Conservation (phyloP, 2,888 invertebrate genomes). For the Carterocephalus palaemon region DNA sequence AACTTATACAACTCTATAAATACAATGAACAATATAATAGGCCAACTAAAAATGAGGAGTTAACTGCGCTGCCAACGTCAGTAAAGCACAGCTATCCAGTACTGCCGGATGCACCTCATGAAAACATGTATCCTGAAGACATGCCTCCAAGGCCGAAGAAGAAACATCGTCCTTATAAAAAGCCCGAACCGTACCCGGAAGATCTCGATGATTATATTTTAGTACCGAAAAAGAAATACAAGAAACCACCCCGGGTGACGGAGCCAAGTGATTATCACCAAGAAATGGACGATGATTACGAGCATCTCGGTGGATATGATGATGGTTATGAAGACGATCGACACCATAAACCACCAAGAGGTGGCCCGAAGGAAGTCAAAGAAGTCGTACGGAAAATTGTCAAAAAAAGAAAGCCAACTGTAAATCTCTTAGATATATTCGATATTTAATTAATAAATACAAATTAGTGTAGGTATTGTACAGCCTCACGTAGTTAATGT, state of each 20-base stretch:
- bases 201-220: constrained; percentile 63
- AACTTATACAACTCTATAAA: constrained; percentile 47
- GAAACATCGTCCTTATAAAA: constrained; percentile 55
- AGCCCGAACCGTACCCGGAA: constrained; percentile 49
- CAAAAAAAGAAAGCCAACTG: constrained; percentile 60
- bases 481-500: constrained; percentile 14
- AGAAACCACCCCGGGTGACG: constrained; percentile 46
- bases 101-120: constrained; percentile 50
- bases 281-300: constrained; percentile 58
- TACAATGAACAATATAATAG: constrained; percentile 40
- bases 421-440: constrained; percentile 67
- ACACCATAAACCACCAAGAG: constrained; percentile 45
- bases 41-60: constrained; percentile 51
- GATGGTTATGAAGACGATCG: constrained; percentile 54
- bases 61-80: constrained; percentile 39
- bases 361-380: constrained; percentile 42
- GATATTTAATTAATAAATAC: constrained; percentile 62
- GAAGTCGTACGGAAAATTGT: constrained; percentile 64
- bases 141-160: constrained; percentile 55
- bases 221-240: constrained; percentile 68
- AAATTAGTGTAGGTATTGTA: constrained; percentile 50
- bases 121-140: constrained; percentile 55
- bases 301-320: constrained; percentile 45
- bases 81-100: constrained; percentile 44
- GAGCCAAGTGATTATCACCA: constrained; percentile 53